Base-by-base conservation (phyloP, 2,797 vertebrate species). In the Gephyroberyx darwinii region DNA sequence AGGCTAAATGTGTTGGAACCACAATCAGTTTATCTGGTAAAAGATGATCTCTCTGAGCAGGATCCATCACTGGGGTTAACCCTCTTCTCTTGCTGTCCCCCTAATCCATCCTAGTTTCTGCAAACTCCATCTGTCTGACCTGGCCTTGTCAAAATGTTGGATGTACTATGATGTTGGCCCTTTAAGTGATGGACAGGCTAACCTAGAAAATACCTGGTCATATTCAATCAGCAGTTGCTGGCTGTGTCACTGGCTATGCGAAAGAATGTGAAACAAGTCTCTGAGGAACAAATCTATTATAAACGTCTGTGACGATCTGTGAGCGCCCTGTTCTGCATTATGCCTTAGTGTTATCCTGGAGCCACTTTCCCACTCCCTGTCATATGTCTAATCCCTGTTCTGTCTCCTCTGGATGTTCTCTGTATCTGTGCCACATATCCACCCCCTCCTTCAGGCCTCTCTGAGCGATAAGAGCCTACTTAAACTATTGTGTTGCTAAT, bases 61-160 rank as follows among this genome's bases (percentile, higher is more conserved):
- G 8, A n/a, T 48, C 58, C 30, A 26, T 65, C 64, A 30, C 54
- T 43, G 39, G 74, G 50, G 74, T 85, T 81, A 85, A 83, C 56
- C 78, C 65, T 17, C 68, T 45, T 71, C 45, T 65, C 35, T 55
- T 59, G 47, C 35, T 57, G 20, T 41, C 33, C 17, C 41, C 55
- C 52, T 88, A 81, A 83, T 88, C 77, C 78, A 54, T 72, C 37
- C 53, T 43, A 58, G 51, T 78, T 76, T 31, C 77, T 75, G 84
- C 63, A 64, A 66, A 33, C 63, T 55, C 86, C 80, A 89, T 90
- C 81, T 90, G 87, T 75, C 64, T 52, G 12, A 69, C 48, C 59
- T 68, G 35, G 12, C 22, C 1, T 45, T 65, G 35, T 17, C 16
- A 48, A 70, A 71, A 54, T 35, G 6, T 16, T 22, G 22, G 53